Evolutionary conservation across 2,888 invertebrate genomes (phyloP), one percentile per base, ranked within the genome.

Genomic region (Eugnorisma glareosa): DNA sequence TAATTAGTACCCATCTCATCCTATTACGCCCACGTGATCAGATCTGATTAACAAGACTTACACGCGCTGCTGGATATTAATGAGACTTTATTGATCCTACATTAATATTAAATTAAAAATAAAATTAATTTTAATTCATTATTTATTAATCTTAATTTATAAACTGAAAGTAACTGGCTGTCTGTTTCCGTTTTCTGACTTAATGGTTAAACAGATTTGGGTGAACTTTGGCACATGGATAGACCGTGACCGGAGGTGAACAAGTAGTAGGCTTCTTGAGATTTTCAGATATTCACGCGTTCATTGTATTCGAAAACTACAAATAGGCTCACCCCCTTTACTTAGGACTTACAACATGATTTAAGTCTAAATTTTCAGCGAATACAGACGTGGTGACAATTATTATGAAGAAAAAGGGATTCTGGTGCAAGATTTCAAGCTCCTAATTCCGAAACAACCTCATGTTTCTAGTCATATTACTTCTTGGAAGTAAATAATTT

Each of bases 1-100:
- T 71, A 21, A 31, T 70, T 35, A 24, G 31, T 43, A 24, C 3
- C 8, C 24, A 37, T n/a, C 15, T 28, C 6, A 40, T 72, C 13
- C 8, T 35, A 59, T 73, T 74, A 71, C 15, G 59, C 24, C 28
- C 7, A n/a, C 21, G 37, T 59, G 35, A 35, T 37, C 28, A 54
- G 37, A n/a, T 10, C 67, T 67, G 31, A 67, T 68, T 63, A 45
- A 54, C 43, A 57, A 35, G 54, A 68, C 8, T 13, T 57, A 43
- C 31, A 31, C 37, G 43, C n/a, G 21, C 13, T 35, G 3, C 28
- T 72, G 66, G 21, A 72, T 48, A 64, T 64, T 35, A 18, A 57
- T 70, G 28, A 59, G 40, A 21, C 28, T 40, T 57, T 24, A 21
- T 40, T 40, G 11, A 57, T 37, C 24, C 11, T 4, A 51, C 2